A percentile compares a stretch with the other conserved stretches of the same genome.
These are phyloP conservation scores for Agrotis segetum DNA, from an alignment of 2,888 invertebrate species.

Conservation along the genomic window DNA sequence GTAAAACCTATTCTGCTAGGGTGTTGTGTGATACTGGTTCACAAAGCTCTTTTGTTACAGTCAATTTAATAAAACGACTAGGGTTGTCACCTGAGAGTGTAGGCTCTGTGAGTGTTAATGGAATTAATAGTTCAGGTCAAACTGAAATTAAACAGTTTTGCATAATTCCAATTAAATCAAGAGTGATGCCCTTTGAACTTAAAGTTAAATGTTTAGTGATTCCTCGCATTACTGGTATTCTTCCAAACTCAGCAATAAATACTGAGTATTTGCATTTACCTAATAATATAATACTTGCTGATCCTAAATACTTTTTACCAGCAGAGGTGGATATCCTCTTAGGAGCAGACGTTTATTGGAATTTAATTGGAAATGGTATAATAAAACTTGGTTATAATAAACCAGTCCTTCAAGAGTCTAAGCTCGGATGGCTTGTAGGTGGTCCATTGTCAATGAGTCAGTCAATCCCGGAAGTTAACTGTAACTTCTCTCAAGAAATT, in stretches of 20 bases:
- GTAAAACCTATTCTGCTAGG: no score
- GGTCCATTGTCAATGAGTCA: conserved; percentile 5
- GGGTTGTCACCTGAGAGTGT: no score
- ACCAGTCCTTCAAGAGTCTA: conserved; percentile 24
- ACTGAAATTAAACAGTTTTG: background rate
- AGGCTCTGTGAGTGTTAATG: conserved; percentile 2
- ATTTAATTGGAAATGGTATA: conserved; percentile 20
- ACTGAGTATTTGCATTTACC: conserved; percentile 4
- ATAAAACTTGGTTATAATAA: conserved; percentile 17
- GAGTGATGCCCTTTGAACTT: background rate
- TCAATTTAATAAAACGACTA: no score
- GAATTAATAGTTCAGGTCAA: background rate
- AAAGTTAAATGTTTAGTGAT: conserved; percentile 1
- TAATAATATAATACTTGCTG: background rate
- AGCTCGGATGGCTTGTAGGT: conserved; percentile 23
- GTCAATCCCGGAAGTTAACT: conserved; percentile 6
- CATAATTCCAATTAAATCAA: conserved; percentile 8
- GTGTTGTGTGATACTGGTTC: no score
- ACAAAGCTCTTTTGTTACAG: no score
- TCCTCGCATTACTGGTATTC: conserved; percentile 1
- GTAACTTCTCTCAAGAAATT: conserved; percentile 27
- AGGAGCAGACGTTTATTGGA: conserved; percentile 38
- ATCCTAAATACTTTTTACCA: conserved; percentile 10
- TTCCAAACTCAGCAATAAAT: conserved; percentile 11
- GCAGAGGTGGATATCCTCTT: conserved; percentile 25